Base-by-base conservation (phyloP, 2,888 invertebrate genomes). In the Venusia cambrica region DNA sequence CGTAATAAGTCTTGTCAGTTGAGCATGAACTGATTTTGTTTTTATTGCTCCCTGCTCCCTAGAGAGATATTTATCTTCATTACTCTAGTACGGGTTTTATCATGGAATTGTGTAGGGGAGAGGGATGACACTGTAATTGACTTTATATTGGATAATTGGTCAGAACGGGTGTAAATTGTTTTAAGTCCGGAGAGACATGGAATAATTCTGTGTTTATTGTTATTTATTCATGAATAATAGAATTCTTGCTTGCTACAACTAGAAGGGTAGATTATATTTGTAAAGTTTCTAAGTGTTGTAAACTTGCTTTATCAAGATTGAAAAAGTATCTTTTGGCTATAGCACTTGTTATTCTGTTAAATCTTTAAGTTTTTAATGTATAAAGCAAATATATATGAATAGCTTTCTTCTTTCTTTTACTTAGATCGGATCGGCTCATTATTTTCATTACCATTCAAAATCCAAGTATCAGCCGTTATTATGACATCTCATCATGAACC, bases 51-150 rank as follows among this genome's bases (percentile, higher is more conserved):
- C n/a, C 26, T 33, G 39, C 53, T 81, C 84, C 85, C 83, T 49
- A 60, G 48, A 39, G 83, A 62, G 80, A 79, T 81, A 85, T 85
- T 80, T 73, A 84, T 85, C 84, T 84, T 75, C 79, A 85, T 85
- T 78, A 73, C 62, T 65, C 71, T 75, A 69, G 61, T 72, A 73
- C 73, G 69, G 75, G 78, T 81, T 80, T 76, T 78, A 79, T 78
- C 77, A 69, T 70, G 70, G 63, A 69, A 73, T 76, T 76, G 69
- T 69, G 61, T 60, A 64, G 74, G 74, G 72, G 69, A 60, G 62
- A 48, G 72, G 77, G 76, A 73, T 66, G 73, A 63, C 68, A 69
- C 64, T 62, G 63, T 80, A 81, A 84, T 84, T 76, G 77, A 61
- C 54, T 68, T 65, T 73, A 62, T 65, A 76, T 74, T 67, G 77